Base-by-base conservation (phyloP, 2,113 vertebrate genomes). In the Phainopepla nitens region DNA sequence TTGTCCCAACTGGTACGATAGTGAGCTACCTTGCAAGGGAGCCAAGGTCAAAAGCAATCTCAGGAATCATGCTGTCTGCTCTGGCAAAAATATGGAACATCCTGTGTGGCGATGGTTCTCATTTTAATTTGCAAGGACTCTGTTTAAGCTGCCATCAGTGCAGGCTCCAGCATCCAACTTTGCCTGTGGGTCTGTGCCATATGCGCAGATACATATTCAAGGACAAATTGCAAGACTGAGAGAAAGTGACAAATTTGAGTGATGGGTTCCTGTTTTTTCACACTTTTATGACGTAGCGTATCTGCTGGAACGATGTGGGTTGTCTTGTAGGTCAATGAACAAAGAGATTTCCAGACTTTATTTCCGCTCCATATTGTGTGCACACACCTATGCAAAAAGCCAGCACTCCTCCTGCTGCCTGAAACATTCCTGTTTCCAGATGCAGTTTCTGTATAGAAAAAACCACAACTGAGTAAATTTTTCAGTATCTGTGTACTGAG, bases 171-270 rank as follows among this genome's bases (percentile, higher is more conserved):
- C 93, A 91, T 95, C 94, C 88, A 94, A 73, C 85, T 96, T 95
- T 94, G 96, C 95, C 97, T 94, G 90, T 92, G 95, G 97, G 96
- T 39, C 92, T 79, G 79, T 95, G 93, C 96, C 96, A 96, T 96
- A 95, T 96, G 96, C 0, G 90, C 95, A 91, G 84, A 82, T 79
- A 56, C 92, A 33, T 58, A 61, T 80, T 96, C 87, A 95, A 96
- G 96, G 96, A 92, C 96, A 61, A 92, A 88, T 90, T 64, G 69
- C 66, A 69, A 83, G 91, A 42, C 51, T 68, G 95, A 91, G 94
- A 87, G 81, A 64, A 82, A 95, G 88, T 89, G 94, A 92, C 83
- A 94, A 50, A 90, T 91, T 35, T 95, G 96, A 96, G 84, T 82
- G 95, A 94, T 95, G 83, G 47, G 85, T 93, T 94, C 88, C 85